phyloP scores from a whole-genome alignment of 2,113 vertebrate genomes.

The Oriolus oriolus region DNA sequence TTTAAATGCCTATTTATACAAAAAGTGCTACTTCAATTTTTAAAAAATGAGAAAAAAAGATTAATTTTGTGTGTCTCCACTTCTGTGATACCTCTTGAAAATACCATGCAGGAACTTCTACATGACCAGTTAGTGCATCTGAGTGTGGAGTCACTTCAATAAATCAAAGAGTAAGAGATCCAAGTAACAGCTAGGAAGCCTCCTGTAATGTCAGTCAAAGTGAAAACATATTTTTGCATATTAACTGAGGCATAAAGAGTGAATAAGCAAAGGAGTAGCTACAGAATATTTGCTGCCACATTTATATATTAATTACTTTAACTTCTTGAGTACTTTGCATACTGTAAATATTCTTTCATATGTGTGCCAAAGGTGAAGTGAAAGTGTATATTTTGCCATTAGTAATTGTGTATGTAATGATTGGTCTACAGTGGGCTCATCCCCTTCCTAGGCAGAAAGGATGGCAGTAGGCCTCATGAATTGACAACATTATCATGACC shows the following conservation, averaged over 20 bases:
- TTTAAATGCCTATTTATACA: not conserved
- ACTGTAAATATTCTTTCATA: not conserved
- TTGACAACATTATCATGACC: slow-evolving; percentile 22
- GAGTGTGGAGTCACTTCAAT: not conserved
- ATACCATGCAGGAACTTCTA: not conserved
- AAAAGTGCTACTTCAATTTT: not conserved
- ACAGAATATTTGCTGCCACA: not conserved
- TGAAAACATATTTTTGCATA: not conserved
- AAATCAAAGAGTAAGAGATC: not conserved
- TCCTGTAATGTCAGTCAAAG: not conserved
- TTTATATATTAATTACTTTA: not conserved
- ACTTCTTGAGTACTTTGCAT: not conserved
- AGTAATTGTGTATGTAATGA: not conserved
- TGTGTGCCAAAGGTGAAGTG: not conserved
- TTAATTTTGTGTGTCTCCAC: not conserved
- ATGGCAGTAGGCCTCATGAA: not conserved
- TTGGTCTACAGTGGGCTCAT: not conserved
- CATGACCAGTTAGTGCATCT: not conserved
- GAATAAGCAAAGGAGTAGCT: not conserved
- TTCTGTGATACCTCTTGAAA: not conserved
- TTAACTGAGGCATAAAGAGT: not conserved
- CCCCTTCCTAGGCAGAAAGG: not conserved
- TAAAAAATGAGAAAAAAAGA: not conserved
- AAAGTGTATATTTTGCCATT: not conserved
- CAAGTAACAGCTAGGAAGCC: not conserved